These are phyloP conservation scores for Charina bottae DNA, from an alignment of 2,113 vertebrate species.

Conservation along the genomic window DNA sequence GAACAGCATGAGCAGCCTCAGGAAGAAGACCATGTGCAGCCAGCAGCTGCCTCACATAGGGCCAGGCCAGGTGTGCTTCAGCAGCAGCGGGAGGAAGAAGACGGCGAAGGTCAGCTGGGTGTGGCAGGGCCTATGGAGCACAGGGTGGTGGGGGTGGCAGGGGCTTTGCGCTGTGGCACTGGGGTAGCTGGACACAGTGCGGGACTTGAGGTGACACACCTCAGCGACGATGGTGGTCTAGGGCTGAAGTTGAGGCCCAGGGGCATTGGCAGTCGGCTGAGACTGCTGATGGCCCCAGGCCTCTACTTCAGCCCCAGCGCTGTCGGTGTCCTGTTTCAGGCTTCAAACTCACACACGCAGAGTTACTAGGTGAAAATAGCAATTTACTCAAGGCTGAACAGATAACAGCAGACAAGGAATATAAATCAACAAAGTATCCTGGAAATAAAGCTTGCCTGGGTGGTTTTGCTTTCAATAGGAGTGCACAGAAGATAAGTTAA, in stretches of 20 bases:
- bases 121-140: too few relatives aligned
- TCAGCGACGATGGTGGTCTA: not conserved
- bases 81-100: too few relatives aligned
- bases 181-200: not conserved
- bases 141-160: too few relatives aligned
- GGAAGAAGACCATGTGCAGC: too few relatives aligned
- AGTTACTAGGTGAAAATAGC: not conserved
- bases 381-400: not conserved
- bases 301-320: not conserved
- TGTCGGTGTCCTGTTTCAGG: not conserved
- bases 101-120: too few relatives aligned
- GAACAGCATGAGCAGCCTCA: too few relatives aligned
- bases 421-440: not conserved
- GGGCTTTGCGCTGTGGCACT: not conserved
- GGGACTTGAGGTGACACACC: not conserved
- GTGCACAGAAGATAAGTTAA: not conserved
- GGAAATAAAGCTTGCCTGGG: not conserved
- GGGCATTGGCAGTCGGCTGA: not conserved
- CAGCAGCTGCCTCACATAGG: too few relatives aligned
- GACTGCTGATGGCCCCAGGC: not conserved
- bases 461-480: not conserved
- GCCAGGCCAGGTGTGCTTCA: too few relatives aligned
- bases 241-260: not conserved
- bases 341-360: not conserved
- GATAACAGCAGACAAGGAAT: not conserved